Percentiles rank a stretch among this genome's conserved stretches.
These are phyloP conservation scores for Formicarius rufipectus DNA, from an alignment of 2,113 vertebrate species.

Conservation along the genomic window DNA sequence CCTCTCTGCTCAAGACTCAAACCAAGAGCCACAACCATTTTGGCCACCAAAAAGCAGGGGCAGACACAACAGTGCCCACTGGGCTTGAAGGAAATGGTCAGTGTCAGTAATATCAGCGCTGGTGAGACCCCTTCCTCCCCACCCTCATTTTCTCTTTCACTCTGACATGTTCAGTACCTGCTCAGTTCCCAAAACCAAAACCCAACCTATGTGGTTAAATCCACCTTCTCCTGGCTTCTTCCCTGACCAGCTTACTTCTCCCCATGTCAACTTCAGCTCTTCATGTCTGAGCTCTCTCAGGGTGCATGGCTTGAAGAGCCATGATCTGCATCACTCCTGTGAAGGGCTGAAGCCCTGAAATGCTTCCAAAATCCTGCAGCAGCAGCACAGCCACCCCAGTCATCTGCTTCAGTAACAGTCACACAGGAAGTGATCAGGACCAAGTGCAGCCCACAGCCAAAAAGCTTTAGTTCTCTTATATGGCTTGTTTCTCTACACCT, in stretches of 20 bases:
- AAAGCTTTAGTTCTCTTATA: background rate
- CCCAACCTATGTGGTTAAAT: background rate
- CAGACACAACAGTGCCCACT: background rate
- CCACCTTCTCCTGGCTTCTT: background rate
- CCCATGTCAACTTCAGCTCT: background rate
- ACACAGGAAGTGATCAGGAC: background rate
- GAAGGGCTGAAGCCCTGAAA: background rate
- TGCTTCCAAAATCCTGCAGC: background rate
- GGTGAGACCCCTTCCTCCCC: no score
- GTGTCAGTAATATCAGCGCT: accelerated
- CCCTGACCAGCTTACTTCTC: background rate
- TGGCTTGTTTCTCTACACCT: accelerated
- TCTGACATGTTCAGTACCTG: background rate
- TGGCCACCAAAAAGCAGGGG: background rate
- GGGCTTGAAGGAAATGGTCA: background rate
- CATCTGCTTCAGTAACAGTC: background rate
- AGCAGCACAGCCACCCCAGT: background rate
- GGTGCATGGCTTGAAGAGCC: background rate
- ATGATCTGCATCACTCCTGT: background rate
- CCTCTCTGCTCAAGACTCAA: background rate
- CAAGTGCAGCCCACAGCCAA: background rate
- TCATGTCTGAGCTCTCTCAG: accelerated
- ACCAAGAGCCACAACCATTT: background rate
- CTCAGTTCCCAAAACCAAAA: background rate
- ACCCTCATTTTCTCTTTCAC: background rate